Evolutionary conservation across 53 echinoderm and acorn worm genomes (phyloP), one percentile per base, ranked within the genome.

Genomic region (Arbacia lixula): DNA sequence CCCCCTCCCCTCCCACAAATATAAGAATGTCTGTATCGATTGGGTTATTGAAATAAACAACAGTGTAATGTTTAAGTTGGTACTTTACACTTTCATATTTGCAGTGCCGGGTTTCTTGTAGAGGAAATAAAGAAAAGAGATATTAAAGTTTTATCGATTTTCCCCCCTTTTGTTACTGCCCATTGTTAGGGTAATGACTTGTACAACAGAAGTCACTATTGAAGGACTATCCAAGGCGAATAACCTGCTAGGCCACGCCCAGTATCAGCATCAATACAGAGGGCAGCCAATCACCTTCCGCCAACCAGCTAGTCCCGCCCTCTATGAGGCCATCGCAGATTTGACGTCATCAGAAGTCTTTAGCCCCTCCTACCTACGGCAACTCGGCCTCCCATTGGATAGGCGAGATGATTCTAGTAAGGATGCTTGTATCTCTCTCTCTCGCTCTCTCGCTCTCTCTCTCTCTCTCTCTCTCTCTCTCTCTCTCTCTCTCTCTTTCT

Each of bases 341-440:
- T 30, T 81, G 82, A 62, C 82, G 35, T 62, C 82, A 63, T 63
- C 64, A 16, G 62, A 62, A 30, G 82, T 81, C 16, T 81, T 50
- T 64, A 31, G 64, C 63, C 82, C 82, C 82, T 14, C 63, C 82
- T 81, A 81, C 82, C 24, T 63, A 49, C 62, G 64, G 50, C 62
- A 46, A 11, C 62, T 81, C 19, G 82, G 82, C 19, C 41, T 78
- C 39, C 27, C 38, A 43, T 27, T 60, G 78, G 60, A 60, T 35
- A 28, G 35, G n/a, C 4, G 10, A 21, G 34, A 74, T 54, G 74
- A 74, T 53, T 21, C 50, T 33, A 53, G 74, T 74, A 74, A 53
- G 74, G 14, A 46, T 9, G 14, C 49, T 14, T 46, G 49, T 3
- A 68, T 21, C 22, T 19, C 12, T 24, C 35, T 37, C 37, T 68